A percentile compares a stretch with the other conserved stretches of the same genome.
Evolutionary conservation across 2,113 vertebrate genomes (phyloP).

Genomic region (Fukomys damarensis): DNA sequence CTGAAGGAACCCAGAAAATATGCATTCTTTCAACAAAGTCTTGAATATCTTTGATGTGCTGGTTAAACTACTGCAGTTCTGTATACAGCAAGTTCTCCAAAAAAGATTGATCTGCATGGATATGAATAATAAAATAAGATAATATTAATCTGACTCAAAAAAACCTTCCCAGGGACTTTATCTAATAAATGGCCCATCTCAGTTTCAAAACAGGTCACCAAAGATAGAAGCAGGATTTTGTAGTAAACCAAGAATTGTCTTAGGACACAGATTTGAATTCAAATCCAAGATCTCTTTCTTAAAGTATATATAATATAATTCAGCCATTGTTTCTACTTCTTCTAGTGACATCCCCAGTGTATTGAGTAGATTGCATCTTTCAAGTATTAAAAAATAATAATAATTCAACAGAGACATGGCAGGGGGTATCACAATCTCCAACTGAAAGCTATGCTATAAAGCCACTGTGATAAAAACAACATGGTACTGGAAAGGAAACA

Average conservation of each 20-base stretch:
- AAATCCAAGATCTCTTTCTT: neutral
- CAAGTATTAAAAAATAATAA: neutral
- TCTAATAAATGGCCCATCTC: neutral
- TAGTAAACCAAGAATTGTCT: neutral
- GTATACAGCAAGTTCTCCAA: neutral
- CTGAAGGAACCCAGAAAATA: slow-evolving; percentile 13
- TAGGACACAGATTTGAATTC: neutral
- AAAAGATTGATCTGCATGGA: neutral
- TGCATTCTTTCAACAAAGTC: neutral
- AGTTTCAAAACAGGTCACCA: neutral
- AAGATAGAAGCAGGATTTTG: neutral
- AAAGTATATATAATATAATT: neutral
- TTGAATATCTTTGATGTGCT: slow-evolving; percentile 13
- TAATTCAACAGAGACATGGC: too few relatives aligned
- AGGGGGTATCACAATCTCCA: too few relatives aligned
- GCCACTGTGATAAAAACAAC: too few relatives aligned
- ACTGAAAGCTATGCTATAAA: too few relatives aligned
- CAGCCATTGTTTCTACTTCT: neutral
- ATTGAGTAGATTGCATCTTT: neutral
- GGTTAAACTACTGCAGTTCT: neutral
- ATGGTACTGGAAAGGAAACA: too few relatives aligned
- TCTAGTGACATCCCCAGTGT: neutral
- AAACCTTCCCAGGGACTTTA: neutral
- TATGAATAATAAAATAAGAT: neutral
- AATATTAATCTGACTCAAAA: neutral